Conservation (phyloP, 2,888 invertebrate species). For the Chalcis sispes region DNA sequence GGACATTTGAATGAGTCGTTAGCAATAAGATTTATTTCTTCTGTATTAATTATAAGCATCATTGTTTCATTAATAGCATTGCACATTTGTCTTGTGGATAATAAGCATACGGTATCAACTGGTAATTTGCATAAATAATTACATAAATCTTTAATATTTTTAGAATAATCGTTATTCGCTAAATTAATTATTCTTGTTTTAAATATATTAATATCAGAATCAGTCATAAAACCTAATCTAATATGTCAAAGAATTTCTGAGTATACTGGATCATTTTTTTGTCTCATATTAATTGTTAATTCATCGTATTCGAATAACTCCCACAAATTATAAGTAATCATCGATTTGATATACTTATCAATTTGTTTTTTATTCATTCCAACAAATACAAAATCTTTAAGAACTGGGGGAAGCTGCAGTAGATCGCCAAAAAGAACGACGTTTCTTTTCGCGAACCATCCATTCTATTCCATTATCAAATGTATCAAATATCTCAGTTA, state of each 20-base stretch:
- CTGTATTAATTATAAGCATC: slow-evolving; percentile 58
- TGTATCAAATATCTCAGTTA: no score
- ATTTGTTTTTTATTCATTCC: slow-evolving; percentile 56
- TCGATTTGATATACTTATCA: no score
- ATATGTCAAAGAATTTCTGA: slow-evolving; percentile 60
- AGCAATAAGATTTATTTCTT: slow-evolving; percentile 57
- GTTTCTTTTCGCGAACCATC: slow-evolving; percentile 67
- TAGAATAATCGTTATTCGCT: slow-evolving; percentile 19
- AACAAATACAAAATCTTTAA: slow-evolving; percentile 62
- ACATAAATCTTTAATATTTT: slow-evolving; percentile 52
- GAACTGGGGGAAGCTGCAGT: slow-evolving; percentile 66
- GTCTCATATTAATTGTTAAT: no score
- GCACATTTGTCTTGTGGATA: no score
- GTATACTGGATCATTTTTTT: slow-evolving; percentile 55
- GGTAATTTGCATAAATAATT: slow-evolving; percentile 12
- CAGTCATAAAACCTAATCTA: slow-evolving; percentile 41
- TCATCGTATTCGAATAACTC: no score
- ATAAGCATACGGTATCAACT: no score
- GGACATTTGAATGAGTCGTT: slow-evolving; percentile 6
- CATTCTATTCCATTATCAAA: no score
- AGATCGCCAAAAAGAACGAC: slow-evolving; percentile 67
- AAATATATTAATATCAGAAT: slow-evolving; percentile 38
- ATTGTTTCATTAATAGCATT: slow-evolving; percentile 56
- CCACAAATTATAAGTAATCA: no score
- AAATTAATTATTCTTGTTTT: slow-evolving; percentile 42